A percentile compares a stretch with the other conserved stretches of the same genome.
These are phyloP conservation scores for Sitophilus oryzae DNA, from an alignment of 1,140 invertebrate genomes.

Conservation along the genomic window DNA sequence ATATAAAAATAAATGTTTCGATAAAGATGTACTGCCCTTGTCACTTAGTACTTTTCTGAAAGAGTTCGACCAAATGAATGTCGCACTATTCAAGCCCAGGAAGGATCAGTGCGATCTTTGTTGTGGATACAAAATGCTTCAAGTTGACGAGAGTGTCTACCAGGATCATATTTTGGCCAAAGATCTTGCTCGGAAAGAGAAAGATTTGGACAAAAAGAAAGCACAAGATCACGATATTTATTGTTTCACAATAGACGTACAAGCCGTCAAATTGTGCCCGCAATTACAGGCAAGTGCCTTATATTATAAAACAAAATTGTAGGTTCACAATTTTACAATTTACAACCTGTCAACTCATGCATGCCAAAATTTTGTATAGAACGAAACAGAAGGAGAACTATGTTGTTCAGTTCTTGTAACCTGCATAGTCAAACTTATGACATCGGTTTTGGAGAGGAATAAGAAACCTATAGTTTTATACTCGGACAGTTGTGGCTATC, in stretches of 20 bases:
- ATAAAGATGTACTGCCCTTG: conserved; percentile 5
- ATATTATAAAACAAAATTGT: conserved; percentile 7
- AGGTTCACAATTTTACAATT: conserved; percentile 6
- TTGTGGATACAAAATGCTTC: conserved; percentile 1
- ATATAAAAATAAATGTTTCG: conserved; percentile 7
- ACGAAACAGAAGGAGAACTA: conserved; percentile 5
- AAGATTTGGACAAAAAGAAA: conserved; percentile 3
- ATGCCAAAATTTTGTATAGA: conserved; percentile 7
- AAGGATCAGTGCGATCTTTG: conserved; percentile 1
- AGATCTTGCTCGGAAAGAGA: not conserved
- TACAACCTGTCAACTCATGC: conserved; percentile 2
- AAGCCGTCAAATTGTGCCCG: conserved; percentile 7
- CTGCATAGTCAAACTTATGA: too few relatives aligned
- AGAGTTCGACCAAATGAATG: too few relatives aligned
- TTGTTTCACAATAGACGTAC: conserved; percentile 10
- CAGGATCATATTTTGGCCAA: conserved; percentile 2
- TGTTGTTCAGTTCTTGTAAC: conserved; percentile 6
- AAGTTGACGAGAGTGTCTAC: not conserved
- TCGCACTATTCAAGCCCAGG: not conserved
- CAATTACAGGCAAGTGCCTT: too few relatives aligned
- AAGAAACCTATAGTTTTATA: too few relatives aligned
- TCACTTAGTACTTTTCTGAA: conserved; percentile 1
- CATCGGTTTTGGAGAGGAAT: too few relatives aligned
- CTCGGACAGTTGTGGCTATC: too few relatives aligned
- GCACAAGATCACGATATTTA: not conserved